Conservation (phyloP, 2,113 vertebrate genomes). For the Aphyosemion australe region DNA sequence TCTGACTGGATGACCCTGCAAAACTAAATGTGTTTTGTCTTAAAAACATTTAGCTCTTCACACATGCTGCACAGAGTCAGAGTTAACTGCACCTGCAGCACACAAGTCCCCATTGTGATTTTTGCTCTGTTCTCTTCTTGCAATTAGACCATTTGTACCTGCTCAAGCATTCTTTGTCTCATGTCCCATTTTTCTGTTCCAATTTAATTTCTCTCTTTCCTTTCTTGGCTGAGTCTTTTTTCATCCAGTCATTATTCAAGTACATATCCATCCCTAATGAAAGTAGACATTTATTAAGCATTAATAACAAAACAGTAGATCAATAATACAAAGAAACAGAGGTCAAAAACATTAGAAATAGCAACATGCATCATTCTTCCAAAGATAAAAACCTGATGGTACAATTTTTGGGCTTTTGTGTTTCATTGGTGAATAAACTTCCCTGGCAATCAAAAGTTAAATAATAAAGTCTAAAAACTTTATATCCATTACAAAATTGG, state of each 20-base stretch:
- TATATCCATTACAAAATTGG: no score
- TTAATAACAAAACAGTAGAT: no score
- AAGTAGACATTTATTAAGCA: no score
- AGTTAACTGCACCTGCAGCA: slow-evolving; percentile 16
- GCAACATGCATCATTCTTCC: no score
- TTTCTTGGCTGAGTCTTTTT: slow-evolving; percentile 22
- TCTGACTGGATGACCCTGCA: background rate
- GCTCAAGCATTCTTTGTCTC: slow-evolving; percentile 5
- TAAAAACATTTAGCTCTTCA: background rate
- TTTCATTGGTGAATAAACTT: no score
- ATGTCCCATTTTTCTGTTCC: slow-evolving; percentile 11
- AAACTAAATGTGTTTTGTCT: background rate
- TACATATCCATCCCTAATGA: background rate
- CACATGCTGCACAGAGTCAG: background rate
- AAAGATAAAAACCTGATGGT: no score
- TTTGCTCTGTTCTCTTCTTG: slow-evolving; percentile 34
- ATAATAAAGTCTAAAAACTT: no score
- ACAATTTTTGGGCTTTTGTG: no score
- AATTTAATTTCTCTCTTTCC: slow-evolving; percentile 19
- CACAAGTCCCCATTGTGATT: slow-evolving; percentile 8
- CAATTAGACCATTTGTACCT: slow-evolving; percentile 22
- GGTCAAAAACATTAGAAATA: slow-evolving; percentile 7
- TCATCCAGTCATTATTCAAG: slow-evolving; percentile 9
- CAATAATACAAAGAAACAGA: slow-evolving; percentile 6
- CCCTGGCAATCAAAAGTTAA: no score